Evolutionary conservation across 2,888 invertebrate species (phyloP), one percentile per base, ranked within the genome.

Genomic region (Ophonus ardosiacus): DNA sequence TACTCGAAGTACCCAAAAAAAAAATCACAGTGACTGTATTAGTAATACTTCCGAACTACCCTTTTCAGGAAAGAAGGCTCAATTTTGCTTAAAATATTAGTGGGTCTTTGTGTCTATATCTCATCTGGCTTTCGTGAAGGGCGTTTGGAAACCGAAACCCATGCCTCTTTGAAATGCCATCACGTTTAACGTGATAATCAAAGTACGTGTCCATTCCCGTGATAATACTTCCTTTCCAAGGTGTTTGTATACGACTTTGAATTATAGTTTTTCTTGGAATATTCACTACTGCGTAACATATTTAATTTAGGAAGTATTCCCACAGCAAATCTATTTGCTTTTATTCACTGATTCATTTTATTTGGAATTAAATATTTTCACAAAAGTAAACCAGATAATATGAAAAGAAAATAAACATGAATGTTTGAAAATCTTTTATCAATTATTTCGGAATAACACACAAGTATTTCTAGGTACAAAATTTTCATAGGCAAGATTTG

Each of bases 151-250:
- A 51, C 43, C 43, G 8, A 51, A 51, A 51, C 43, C 43, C 8
- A 51, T 51, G 43, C 10, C 43, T 51, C 43, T 51, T 13, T 13
- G 13, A 74, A 74, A 74, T 74, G 18, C 40, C 43, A 43, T 40
- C 71, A 74, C 71, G 71, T 40, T 15, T 74, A 43, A 74, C 43
- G 71, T 74, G 71, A 74, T 74, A 74, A 74, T 74, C 71, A 74
- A 24, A 43, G 68, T 74, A 74, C 71, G 71, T 74, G 71, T 74
- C 43, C 43, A 17, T 10, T 2, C 18, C 17, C 71, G 18, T 40
- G 43, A 74, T 74, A 40, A 40, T 17, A 40, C 43, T 74, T 43
- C 71, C 43, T 74, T 43, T 18, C 15, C 7, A 68, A 17, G 13
- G 15, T 38, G 40, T 68, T 68, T 74, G 40, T 40, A 10, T 43